phyloP scores from a whole-genome alignment of 2,113 vertebrate species.

The Periophthalmus modestus region DNA sequence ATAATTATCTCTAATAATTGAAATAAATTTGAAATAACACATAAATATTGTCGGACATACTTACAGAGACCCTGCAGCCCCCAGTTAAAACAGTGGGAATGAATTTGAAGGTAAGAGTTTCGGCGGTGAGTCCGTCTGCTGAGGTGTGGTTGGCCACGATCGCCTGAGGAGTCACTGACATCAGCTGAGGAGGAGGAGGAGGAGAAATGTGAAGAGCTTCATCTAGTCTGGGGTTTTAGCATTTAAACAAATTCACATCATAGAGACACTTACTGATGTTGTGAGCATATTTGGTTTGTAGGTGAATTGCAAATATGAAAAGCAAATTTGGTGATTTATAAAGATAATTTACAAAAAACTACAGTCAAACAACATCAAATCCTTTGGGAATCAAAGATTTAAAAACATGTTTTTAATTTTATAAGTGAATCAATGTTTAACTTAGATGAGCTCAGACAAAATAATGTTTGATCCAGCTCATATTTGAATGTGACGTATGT shows the following conservation, averaged over 20 bases:
- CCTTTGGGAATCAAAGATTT: too few relatives aligned
- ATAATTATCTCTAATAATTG: background rate
- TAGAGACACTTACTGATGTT: too few relatives aligned
- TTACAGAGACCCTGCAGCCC: background rate
- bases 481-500: too few relatives aligned
- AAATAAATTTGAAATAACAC: background rate
- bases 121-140: background rate
- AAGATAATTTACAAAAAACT: too few relatives aligned
- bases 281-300: too few relatives aligned
- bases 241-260: background rate
- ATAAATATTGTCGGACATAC: background rate
- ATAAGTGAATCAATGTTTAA: too few relatives aligned
- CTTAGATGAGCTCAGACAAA: too few relatives aligned
- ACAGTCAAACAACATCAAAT: too few relatives aligned
- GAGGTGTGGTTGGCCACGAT: conserved; percentile 54
- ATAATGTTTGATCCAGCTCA: too few relatives aligned
- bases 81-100: background rate
- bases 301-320: too few relatives aligned
- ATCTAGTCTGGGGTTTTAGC: background rate
- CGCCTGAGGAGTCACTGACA: background rate
- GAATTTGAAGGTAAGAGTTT: conserved; percentile 30
- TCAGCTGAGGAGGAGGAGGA: conserved; percentile 24
- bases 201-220: background rate
- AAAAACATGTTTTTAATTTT: too few relatives aligned
- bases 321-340: too few relatives aligned